Evolutionary conservation across 2,888 invertebrate species (phyloP), one percentile per base, ranked within the genome.

Genomic region (Drymonia ruficornis): DNA sequence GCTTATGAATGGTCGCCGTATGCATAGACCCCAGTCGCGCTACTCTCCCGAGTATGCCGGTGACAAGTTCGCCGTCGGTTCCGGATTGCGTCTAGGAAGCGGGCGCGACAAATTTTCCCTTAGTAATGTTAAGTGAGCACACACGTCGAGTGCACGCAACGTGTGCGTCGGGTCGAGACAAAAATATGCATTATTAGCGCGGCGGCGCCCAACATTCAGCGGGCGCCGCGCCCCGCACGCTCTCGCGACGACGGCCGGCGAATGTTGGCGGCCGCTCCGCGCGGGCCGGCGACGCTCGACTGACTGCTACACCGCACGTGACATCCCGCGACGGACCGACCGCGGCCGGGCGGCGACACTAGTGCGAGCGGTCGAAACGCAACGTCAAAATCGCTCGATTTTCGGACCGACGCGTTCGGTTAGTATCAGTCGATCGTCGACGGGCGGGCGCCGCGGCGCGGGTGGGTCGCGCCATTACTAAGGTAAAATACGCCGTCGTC

Each of bases 61-160:
- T n/a, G 34, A 16, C 29, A 45, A 49, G 47, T 59, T 75, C 79
- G 79, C 74, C 69, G 70, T 50, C 84, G 82, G 78, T 74, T 65
- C 78, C 84, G 84, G 80, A 72, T 72, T 73, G 79, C 60, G 55
- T 61, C 56, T 64, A 62, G 49, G 71, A 81, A 83, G 86, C 83
- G 86, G 78, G 78, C 86, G 85, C 84, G 86, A 83, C 83, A 78
- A 61, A 86, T 87, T 90, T 91, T 89, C 88, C 91, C 91, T 92
- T 91, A 91, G 91, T 91, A 92, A 91, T 91, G 90, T 86, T 76
- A 80, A 71, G 76, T 74, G 77, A 76, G 63, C 63, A 70, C 61
- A 66, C 67, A 70, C 55, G 60, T 61, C 57, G 60, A 70, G 61
- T 66, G 68, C 65, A 67, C 67, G 65, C 63, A 58, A 56, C 66